These are phyloP conservation scores for Haemorhous mexicanus DNA, from an alignment of 2,113 vertebrate genomes.

Conservation along the genomic window DNA sequence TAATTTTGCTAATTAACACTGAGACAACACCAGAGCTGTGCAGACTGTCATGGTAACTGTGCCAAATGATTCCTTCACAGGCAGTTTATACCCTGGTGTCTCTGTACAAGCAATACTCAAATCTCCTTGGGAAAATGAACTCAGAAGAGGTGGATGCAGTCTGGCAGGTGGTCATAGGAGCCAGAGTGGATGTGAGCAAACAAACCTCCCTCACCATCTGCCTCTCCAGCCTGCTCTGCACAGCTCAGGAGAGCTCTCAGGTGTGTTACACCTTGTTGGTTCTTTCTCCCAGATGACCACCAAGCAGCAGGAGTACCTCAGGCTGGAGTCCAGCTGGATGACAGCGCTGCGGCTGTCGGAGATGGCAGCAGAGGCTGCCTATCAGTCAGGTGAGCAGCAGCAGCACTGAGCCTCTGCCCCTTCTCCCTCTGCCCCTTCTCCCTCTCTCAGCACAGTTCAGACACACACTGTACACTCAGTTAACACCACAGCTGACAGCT, in stretches of 20 bases:
- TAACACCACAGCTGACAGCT: background rate
- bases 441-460: background rate
- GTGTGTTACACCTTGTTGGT: background rate
- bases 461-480: background rate
- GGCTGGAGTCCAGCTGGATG: conserved; percentile 78
- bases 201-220: background rate
- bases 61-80: conserved; percentile 46
- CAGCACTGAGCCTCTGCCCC: background rate
- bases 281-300: conserved; percentile 65
- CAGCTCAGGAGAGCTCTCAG: background rate
- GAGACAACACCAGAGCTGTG: background rate
- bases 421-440: background rate
- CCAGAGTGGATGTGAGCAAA: conserved; percentile 76
- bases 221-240: background rate
- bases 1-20: background rate
- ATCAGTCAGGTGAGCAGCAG: conserved; percentile 69
- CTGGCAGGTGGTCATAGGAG: conserved; percentile 83
- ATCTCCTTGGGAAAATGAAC: conserved; percentile 75
- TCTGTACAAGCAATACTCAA: conserved; percentile 76
- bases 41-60: background rate
- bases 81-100: conserved; percentile 78
- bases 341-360: conserved; percentile 76
- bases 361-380: conserved; percentile 81
- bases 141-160: conserved; percentile 77
- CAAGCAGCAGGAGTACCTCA: conserved; percentile 74